Conservation (phyloP, 1,140 invertebrate species). For the Drosophila virilis region DNA sequence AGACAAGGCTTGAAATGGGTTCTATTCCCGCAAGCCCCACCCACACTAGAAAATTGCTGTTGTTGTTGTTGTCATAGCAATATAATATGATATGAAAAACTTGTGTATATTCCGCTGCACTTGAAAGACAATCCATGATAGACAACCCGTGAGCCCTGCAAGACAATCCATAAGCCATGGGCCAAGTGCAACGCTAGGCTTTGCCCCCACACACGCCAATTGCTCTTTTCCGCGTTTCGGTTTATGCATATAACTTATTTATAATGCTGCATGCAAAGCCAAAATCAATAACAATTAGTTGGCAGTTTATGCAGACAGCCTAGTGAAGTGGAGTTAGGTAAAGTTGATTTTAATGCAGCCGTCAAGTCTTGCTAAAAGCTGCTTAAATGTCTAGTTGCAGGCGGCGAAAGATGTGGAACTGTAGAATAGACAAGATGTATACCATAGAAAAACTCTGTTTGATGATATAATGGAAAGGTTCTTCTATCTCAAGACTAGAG, state of each 20-base stretch:
- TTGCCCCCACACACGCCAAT: background rate
- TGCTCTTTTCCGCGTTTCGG: constrained; percentile 7
- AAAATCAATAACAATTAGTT: constrained; percentile 54
- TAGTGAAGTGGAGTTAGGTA: constrained; percentile 10
- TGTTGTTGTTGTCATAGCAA: constrained; percentile 42
- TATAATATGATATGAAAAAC: constrained; percentile 28
- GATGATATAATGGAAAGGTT: too few species aligned
- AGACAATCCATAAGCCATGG: background rate
- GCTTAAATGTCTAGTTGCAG: background rate
- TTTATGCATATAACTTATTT: constrained; percentile 10
- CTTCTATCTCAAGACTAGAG: too few species aligned
- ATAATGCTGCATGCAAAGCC: constrained; percentile 37
- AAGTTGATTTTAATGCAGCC: constrained; percentile 34
- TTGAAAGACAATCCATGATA: constrained; percentile 26
- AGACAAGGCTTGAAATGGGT: constrained; percentile 16
- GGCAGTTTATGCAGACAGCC: constrained; percentile 24
- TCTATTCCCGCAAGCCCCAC: constrained; percentile 9
- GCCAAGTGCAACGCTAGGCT: constrained; percentile 31
- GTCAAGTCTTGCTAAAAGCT: constrained; percentile 4
- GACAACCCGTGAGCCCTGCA: background rate
- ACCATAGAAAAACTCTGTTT: too few species aligned
- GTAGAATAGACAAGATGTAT: background rate
- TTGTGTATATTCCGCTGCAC: constrained; percentile 23
- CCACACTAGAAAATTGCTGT: constrained; percentile 1
- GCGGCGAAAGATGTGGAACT: background rate